Evolutionary conservation across 2,113 vertebrate genomes (phyloP), one percentile per base, ranked within the genome.

Genomic region (Seriola aureovittata): DNA sequence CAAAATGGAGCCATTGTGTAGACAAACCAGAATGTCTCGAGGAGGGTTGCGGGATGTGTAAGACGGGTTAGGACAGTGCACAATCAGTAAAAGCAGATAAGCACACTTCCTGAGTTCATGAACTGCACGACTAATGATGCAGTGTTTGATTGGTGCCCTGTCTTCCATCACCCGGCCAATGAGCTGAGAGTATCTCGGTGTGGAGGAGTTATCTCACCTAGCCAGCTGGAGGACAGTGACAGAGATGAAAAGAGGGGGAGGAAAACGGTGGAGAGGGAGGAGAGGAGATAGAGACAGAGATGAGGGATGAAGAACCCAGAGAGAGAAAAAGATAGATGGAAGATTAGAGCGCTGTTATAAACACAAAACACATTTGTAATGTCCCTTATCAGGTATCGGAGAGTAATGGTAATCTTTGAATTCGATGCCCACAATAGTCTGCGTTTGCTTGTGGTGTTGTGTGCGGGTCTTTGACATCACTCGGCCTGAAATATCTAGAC

Each of bases 191-290:
- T 69, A 68, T 81, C 63, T 86, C 9, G 3, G 86, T 71, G 71
- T 90, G 85, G 76, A 88, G 90, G 82, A 90, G 91, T 94, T 94
- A 95, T 95, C 93, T 95, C 88, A 73, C 89, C 81, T 60, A 69
- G 85, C 86, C 94, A 95, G 94, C 89, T 83, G 89, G 92, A 85
- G 92, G 84, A 91, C 87, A 86, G 87, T 78, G 91, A 93, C 93
- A 93, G 92, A 93, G 92, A 93, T 90, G 89, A 88, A 92, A 86
- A 84, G 75, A 76, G 84, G 80, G 64, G 81, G 38, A 75, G 82
- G 67, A 64, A 66, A 75, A 81, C 64, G 38, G 76, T 36, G 4
- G 78, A 67, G 83, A 84, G 60, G 60, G 52, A 74, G 73, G 36
- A 73, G 62, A 75, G 50, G 72, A 84, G 89, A 90, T 82, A 69